Evolutionary conservation across 2,113 vertebrate species (phyloP), one percentile per base, ranked within the genome.

Genomic region (Crotalus horridus): DNA sequence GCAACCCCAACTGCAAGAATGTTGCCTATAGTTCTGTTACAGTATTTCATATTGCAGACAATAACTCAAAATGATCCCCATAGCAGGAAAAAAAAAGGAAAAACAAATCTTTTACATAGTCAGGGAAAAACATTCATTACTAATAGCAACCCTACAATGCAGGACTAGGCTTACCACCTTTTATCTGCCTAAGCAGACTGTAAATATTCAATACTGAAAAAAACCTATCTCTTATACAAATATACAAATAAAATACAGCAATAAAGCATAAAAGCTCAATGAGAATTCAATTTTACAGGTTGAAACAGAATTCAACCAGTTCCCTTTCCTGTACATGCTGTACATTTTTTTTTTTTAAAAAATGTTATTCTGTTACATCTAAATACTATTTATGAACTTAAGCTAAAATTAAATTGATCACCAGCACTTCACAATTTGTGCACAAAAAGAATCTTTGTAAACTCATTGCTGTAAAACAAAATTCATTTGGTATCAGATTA

Each of bases 381-480:
- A 1, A 81, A 81, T 91, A 93, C 86, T 92, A 95, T 94, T 93
- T 86, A 94, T 87, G 91, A 93, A 93, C 6, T 48, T 12, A 90
- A 51, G 4, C n/a, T 59, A 20, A 87, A 81, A 29, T 29, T 53
- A 95, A 96, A 92, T 53, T 43, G 92, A 94, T 91, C 64, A 95
- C 94, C 93, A 96, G 85, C 69, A 94, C 1, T 10, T 81, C 43
- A 56, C 88, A 4, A 94, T 51, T 56, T 58, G 39, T 26, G 74
- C 74, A 89, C 64, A 85, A 48, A 55, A 88, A n/a, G 39, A 92
- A 89, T 43, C 17, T 56, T 58, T 10, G 91, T 94, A 26, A 90
- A 0, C 24, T 43, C 4, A 95, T 94, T 95, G 55, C 94, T 93
- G 95, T 95, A 95, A 95, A 95, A 96, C 94, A 92, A 93, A 89